Evolutionary conservation across 2,113 vertebrate genomes (phyloP), one percentile per base, ranked within the genome.

Genomic region (Lontra canadensis): DNA sequence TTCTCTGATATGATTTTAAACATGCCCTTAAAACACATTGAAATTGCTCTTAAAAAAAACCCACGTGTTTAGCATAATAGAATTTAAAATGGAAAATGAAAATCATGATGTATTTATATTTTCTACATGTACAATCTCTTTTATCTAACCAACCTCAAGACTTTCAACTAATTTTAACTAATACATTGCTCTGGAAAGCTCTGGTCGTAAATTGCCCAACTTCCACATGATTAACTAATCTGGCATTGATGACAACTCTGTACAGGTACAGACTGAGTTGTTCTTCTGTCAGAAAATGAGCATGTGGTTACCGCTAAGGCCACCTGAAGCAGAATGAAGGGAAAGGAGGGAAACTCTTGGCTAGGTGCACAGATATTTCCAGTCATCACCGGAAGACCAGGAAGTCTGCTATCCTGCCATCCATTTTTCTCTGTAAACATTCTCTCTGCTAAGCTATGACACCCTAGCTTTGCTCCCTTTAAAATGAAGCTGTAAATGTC

Each of bases 401-500:
- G 34, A 44, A 57, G 52, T 69, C 69, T 3, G 36, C 21, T 39
- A 13, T 11, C 23, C 17, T n/a, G 65, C n/a, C 36, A 34, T 49
- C 57, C 59, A 4, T 9, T 83, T 44, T 55, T 73, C 69, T 44
- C 63, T 74, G 47, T 26, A n/a, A 73, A 74, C 63, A 26, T 81
- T 87, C 55, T 69, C 25, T 61, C 49, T 44, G 49, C 67, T 96
- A 90, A 80, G 39, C 57, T 65, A 17, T 39, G 59, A 39, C 15
- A 78, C 73, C 87, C 84, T 59, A 84, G 39, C 49, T n/a, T 13
- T 18, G 39, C 26, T 92, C 23, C 34, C n/a, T 88, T 86, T 63
- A n/a, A 79, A 92, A 44, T 3, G 31, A 88, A 52, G 67, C 71
- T 82, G 49, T 78, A 71, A 55, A 79, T 94, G 65, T 90, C 95